Conservation (phyloP, 2,797 vertebrate species). For the Sebastes flavidus region DNA sequence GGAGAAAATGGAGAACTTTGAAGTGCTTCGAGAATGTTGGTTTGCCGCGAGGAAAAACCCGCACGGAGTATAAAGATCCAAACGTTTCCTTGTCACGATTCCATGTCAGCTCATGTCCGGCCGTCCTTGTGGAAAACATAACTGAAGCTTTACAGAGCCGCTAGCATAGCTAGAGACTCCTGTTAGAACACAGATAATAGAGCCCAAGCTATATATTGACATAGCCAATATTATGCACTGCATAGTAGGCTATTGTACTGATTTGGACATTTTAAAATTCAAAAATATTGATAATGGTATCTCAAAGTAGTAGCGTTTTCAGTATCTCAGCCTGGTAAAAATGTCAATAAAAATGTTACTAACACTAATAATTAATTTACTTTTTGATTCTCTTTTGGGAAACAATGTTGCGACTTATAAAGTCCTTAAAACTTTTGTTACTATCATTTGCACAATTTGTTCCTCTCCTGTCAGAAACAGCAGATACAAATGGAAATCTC, state of each 20-base stretch:
- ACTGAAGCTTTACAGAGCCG: background rate
- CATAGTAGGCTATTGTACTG: background rate
- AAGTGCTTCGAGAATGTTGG: too few species aligned
- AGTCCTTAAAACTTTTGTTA: background rate
- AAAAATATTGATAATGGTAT: background rate
- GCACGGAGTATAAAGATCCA: too few species aligned
- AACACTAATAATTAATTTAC: background rate
- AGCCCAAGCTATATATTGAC: background rate
- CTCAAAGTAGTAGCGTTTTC: background rate
- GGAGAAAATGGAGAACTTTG: too few species aligned
- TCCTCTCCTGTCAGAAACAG: background rate
- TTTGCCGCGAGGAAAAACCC: too few species aligned
- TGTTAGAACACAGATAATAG: background rate
- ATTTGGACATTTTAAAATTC: background rate
- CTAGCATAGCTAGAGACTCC: background rate
- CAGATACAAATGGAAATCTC: constrained; percentile 15
- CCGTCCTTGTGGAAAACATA: too few species aligned
- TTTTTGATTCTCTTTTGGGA: background rate
- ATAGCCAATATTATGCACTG: background rate
- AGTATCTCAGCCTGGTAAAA: background rate
- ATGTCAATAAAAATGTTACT: background rate
- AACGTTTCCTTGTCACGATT: too few species aligned
- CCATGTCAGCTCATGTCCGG: too few species aligned
- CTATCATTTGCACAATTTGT: background rate
- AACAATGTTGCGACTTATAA: background rate